Evolutionary conservation across 2,797 vertebrate species (phyloP), one percentile per base, ranked within the genome.

Genomic region (Lycodopsis pacificus): DNA sequence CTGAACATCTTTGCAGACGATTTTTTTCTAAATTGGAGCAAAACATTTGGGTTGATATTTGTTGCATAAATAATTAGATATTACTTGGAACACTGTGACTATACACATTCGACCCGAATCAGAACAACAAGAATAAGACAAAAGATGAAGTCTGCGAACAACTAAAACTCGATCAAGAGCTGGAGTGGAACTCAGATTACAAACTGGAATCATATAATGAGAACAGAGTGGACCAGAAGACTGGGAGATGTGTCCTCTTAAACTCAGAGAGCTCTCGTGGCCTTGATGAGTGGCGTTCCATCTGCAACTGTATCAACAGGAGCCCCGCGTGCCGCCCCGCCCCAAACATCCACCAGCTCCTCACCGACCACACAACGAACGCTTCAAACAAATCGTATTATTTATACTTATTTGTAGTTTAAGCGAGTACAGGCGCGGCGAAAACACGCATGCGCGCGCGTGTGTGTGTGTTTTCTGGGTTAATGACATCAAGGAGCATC

Each of bases 401-500:
- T 80, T 83, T 78, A 66, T 48, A 54, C 67, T 71, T 65, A 64
- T 80, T 83, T 79, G 58, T 78, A 27, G 49, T 77, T 80, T 49
- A 84, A 87, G 65, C 65, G 76, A 76, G 76, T 59, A 12, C 56
- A 34, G 65, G 65, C 27, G 59, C n/a, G 6, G 51, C 19, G 9
- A 30, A 56, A 30, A 42, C 76, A 54, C 83, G 83, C 84, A 80
- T 72, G 85, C 80, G 79, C 44, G 19, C 42, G 49, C 7, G 44
- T 15, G 65, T n/a, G 44, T 15, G 65, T n/a, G 65, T n/a, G 76
- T 54, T 20, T 14, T 15, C 2, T 0, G 36, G 20, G 59, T 81
- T 89, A 89, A 88, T 81, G 75, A 20, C 72, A 85, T 89, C 86
- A 81, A 84, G 68, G 32, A 65, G 67, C 82, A 57, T 85, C 84